Base-by-base conservation (phyloP, 2,113 vertebrate species). In the Hydropotes inermis region DNA sequence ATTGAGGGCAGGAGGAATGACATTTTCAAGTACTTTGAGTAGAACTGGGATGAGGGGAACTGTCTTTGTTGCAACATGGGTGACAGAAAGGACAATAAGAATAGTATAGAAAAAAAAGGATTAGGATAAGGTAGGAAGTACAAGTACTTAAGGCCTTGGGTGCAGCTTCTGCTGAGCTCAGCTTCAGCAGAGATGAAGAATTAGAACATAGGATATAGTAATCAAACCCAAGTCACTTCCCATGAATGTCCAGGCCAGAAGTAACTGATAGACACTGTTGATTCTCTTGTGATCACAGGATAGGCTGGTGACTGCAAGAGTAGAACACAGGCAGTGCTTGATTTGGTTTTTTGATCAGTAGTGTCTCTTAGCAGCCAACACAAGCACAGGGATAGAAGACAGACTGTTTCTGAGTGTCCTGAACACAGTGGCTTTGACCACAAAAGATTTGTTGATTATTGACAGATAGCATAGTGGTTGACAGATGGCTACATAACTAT, bases 401-500 rank as follows among this genome's bases (percentile, higher is more conserved):
- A 74, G 36, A 13, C 67, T 39, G 67, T 74, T 74, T 74, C 67
- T 74, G 67, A 74, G 21, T 74, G 36, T 74, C 21, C 23, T 74
- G 36, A 74, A 74, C 19, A 74, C 67, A 39, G 67, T 74, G 67
- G 67, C 76, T 95, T 94, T 96, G 52, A 94, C 16, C n/a, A 97
- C 91, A 86, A 96, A 95, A 82, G 85, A 92, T 6, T 76, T 21
- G 6, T 78, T 97, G 30, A 98, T 36, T n/a, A 96, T 45, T 6
- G 94, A 95, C 30, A 89, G 9, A 30, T 97, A 98, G 6, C 7
- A 17, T 28, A 97, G 50, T 6, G 96, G 95, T 81, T 0, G 36
- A 23, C 96, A 96, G 55, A 97, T 96, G 4, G 96, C 97, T 70
- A 96, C 57, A 45, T 97, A 98, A 55, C 96, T 97, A 30, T 97